Conservation (phyloP, 2,113 vertebrate species). For the Hypanus sabinus region DNA sequence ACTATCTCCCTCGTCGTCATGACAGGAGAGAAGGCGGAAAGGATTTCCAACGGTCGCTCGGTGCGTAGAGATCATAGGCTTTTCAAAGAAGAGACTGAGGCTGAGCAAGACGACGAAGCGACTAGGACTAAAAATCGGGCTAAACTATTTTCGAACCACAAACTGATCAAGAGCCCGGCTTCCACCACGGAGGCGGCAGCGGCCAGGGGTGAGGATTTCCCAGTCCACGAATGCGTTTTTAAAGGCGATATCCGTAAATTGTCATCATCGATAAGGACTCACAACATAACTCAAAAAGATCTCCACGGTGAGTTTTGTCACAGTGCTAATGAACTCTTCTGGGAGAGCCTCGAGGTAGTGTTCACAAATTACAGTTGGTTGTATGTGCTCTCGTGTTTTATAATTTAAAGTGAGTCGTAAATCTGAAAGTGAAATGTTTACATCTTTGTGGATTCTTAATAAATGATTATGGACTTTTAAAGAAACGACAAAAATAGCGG, state of each 20-base stretch:
- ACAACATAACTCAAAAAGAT: slow-evolving; percentile 92
- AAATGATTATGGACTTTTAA: neutral
- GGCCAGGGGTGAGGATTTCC: slow-evolving; percentile 60
- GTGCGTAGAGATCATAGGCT: slow-evolving; percentile 81
- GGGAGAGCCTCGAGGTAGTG: neutral
- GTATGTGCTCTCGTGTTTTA: neutral
- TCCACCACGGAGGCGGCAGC: slow-evolving; percentile 18
- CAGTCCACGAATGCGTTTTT: slow-evolving; percentile 94
- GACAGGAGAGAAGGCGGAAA: slow-evolving; percentile 85
- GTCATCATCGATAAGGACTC: slow-evolving; percentile 89
- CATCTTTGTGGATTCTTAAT: neutral
- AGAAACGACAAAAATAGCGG: neutral
- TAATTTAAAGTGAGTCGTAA: neutral
- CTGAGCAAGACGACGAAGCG: slow-evolving; percentile 81
- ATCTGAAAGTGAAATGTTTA: neutral
- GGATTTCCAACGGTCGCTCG: slow-evolving; percentile 56
- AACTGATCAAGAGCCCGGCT: slow-evolving; percentile 54
- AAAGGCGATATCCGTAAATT: slow-evolving; percentile 85
- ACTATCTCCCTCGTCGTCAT: slow-evolving; percentile 53
- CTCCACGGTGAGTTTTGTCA: slow-evolving; percentile 71
- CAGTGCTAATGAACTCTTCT: too few species aligned
- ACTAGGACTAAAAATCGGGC: slow-evolving; percentile 62
- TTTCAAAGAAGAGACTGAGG: slow-evolving; percentile 76
- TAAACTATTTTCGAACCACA: slow-evolving; percentile 73
- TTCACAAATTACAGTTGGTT: neutral